Evolutionary conservation across 2,888 invertebrate species (phyloP), one percentile per base, ranked within the genome.

Genomic region (Apotomis betuletana): DNA sequence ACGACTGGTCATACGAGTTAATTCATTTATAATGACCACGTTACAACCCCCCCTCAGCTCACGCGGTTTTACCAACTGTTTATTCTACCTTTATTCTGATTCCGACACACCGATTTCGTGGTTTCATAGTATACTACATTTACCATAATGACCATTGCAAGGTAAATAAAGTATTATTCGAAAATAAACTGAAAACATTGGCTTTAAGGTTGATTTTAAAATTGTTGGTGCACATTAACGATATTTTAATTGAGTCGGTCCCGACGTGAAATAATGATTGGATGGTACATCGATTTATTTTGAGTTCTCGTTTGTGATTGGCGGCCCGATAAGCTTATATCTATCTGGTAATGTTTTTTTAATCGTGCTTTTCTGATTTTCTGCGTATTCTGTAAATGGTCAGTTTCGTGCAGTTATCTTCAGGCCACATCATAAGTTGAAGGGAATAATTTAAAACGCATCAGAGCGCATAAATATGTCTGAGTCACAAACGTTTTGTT

Each of bases 171-270:
- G 65, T 68, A 41, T 61, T 77, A 77, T 63, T 70, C 76, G 61
- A 86, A 90, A 88, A 82, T 79, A 75, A 75, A 77, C 88, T 82
- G 86, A 87, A 80, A 69, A 13, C 27, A 52, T 55, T 41, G 3
- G 1, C 0, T n/a, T 70, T 86, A 90, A 84, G 85, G 90, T 89
- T 78, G 81, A 74, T 75, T 87, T 90, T 91, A 79, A 82, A 80
- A 81, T 79, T 81, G 78, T 83, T 83, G 78, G 79, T 74, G 76
- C 77, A 77, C 88, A 90, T 92, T 93, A 92, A 93, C 92, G 93
- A 93, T 92, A 92, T 93, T 93, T 93, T 93, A 93, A 93, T 93
- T 92, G 92, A 92, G 92, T 92, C 87, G 90, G 91, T 89, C 90
- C 90, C 90, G 93, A 93, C 93, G 87, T 91, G 80, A 92, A 93